Base-by-base conservation (phyloP, 2,888 invertebrate genomes). In the Drosophila prostipennis region DNA sequence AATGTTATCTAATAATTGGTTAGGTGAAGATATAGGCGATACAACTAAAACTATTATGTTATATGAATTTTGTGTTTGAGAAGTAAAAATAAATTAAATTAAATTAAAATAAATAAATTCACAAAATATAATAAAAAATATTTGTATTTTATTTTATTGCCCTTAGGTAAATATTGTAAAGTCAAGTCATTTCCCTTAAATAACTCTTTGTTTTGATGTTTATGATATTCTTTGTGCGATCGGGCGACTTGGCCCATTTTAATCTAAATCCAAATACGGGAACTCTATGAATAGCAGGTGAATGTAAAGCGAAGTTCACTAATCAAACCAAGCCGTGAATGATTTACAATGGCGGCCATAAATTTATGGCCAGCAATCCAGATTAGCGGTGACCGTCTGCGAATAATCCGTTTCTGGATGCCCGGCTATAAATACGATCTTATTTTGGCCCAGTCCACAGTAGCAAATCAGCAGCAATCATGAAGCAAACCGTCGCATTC, bases 361-460 rank as follows among this genome's bases (percentile, higher is more conserved):
- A 39, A 65, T 68, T 68, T 65, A 65, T 65, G 40, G 56, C 37
- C 37, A 11, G 16, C 55, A 55, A 68, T 68, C 10, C 23, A 68
- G 67, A 68, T 68, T 45, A 49, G 4, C 43, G 2, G n/a, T 39
- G 2, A 2, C 48, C 40, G 61, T 65, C 65, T 40, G 39, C 16
- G n/a, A 42, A n/a, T 43, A 23, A 36, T 36, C 19, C 13, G 6
- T 19, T n/a, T 14, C 51, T 58, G 42, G 51, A 42, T 13, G 16
- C 4, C 29, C 26, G 36, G 23, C 46, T 80, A 80, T 80, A 80
- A 78, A 82, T 82, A 60, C 46, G n/a, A 16, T 36, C 40, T 34
- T 5, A 34, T 1, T 19, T 29, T 8, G 6, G 4, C 11, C 1
- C 11, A 16, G 29, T 10, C 8, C 1, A 11, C 46, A 36, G 19